A percentile compares a stretch with the other conserved stretches of the same genome.
Evolutionary conservation across 2,888 invertebrate genomes (phyloP).

Genomic region (Lycophotia porphyrea): DNA sequence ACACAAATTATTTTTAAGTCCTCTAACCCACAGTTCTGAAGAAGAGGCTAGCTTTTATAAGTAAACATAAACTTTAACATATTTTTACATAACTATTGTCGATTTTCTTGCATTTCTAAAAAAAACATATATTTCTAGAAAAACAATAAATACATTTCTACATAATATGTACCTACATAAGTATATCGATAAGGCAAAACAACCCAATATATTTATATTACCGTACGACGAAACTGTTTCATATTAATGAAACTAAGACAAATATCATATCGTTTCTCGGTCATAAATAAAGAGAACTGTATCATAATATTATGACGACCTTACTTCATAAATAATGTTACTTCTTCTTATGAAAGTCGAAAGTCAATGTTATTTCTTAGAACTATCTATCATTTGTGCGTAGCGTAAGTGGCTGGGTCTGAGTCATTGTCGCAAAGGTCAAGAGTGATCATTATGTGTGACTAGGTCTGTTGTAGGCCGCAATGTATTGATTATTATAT

Average conservation of each 20-base stretch:
- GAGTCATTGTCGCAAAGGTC: conserved; percentile 24
- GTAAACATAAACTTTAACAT: not conserved
- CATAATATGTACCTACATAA: not conserved
- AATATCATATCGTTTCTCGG: conserved; percentile 53
- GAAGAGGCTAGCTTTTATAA: not conserved
- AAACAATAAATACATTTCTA: not conserved
- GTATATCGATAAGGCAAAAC: not conserved
- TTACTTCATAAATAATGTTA: conserved; percentile 52
- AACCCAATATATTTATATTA: conserved; percentile 31
- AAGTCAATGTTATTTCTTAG: conserved; percentile 44
- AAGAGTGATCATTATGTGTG: not conserved
- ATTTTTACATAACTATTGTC: not conserved
- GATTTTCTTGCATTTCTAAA: not conserved
- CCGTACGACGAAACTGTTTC: conserved; percentile 28
- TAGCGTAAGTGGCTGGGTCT: not conserved
- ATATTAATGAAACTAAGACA: conserved; percentile 63
- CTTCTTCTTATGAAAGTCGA: conserved; percentile 32
- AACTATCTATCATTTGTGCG: conserved; percentile 20
- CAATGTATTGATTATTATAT: not conserved
- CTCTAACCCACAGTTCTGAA: not conserved
- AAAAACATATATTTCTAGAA: no score
- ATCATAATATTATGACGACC: conserved; percentile 48
- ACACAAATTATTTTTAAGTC: not conserved
- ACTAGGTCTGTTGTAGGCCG: not conserved
- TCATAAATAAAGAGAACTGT: conserved; percentile 61